Conservation (phyloP, 2,113 vertebrate species). For the Alexandromys fortis region DNA sequence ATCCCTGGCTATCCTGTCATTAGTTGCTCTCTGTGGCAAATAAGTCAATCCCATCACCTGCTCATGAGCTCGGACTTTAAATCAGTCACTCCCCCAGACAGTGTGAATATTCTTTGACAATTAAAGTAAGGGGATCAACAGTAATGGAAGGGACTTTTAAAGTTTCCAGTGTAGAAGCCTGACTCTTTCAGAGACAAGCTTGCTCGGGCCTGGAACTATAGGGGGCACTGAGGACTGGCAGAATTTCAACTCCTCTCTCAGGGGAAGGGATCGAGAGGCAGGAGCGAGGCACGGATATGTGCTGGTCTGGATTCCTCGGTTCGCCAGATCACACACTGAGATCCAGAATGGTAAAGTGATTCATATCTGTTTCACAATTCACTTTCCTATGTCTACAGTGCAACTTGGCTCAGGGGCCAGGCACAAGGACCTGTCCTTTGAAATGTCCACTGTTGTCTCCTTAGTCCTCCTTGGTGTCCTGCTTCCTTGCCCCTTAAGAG, state of each 20-base stretch:
- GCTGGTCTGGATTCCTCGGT: neutral
- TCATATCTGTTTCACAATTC: neutral
- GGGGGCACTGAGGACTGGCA: neutral
- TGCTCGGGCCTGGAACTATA: too few species aligned
- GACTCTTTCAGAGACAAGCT: neutral
- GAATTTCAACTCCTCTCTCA: neutral
- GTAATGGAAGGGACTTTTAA: neutral
- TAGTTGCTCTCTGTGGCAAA: neutral
- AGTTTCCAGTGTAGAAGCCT: rapidly evolving
- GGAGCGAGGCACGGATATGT: neutral
- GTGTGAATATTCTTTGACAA: neutral
- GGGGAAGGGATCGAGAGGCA: neutral
- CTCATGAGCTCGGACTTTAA: neutral
- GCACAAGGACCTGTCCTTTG: too few species aligned
- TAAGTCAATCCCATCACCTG: neutral
- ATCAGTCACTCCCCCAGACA: neutral
- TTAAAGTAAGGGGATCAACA: neutral
- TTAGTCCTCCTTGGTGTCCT: rapidly evolving
- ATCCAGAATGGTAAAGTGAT: neutral
- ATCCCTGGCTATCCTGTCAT: rapidly evolving
- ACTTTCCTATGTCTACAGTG: neutral
- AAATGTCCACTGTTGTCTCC: rapidly evolving
- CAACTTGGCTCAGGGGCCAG: rapidly evolving
- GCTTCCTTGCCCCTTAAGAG: too few species aligned
- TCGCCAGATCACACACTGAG: neutral